phyloP scores from a whole-genome alignment of 2,888 invertebrate genomes.

The Drosophila vallismaia region DNA sequence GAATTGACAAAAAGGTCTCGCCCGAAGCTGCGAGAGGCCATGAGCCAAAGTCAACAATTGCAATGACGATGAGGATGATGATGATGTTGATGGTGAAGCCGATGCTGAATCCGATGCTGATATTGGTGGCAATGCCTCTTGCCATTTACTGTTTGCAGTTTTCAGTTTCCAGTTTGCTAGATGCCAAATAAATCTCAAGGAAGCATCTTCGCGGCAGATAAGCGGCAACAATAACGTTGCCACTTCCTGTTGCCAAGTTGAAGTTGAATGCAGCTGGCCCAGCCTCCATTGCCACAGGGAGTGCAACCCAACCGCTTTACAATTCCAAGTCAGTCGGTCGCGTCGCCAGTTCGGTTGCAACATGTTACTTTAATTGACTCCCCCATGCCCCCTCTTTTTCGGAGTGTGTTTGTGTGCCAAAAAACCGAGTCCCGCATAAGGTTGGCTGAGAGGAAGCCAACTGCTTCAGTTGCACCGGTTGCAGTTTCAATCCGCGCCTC shows the following conservation, averaged over 20 bases:
- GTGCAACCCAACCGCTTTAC: constrained; percentile 16
- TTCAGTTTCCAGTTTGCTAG: constrained; percentile 36
- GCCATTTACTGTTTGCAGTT: constrained; percentile 31
- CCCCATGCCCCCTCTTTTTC: constrained; percentile 37
- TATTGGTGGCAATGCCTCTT: constrained; percentile 32
- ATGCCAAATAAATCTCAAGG: constrained; percentile 82
- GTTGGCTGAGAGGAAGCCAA: constrained; percentile 67
- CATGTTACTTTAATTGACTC: constrained; percentile 74
- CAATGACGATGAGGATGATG: constrained; percentile 39
- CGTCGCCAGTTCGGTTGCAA: constrained; percentile 58
- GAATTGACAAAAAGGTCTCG: constrained; percentile 35
- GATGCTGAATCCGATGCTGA: constrained; percentile 11
- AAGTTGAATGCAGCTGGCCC: constrained; percentile 61
- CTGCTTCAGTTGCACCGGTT: constrained; percentile 50
- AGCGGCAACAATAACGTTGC: constrained; percentile 72
- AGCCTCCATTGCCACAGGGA: constrained; percentile 28
- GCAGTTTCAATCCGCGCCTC: constrained; percentile 43
- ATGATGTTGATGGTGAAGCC: not conserved
- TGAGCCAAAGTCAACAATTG: constrained; percentile 68
- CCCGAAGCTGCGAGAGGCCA: constrained; percentile 46
- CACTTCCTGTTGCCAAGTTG: constrained; percentile 74
- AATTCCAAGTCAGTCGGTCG: constrained; percentile 78
- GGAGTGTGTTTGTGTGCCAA: constrained; percentile 72
- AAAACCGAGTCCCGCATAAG: constrained; percentile 45
- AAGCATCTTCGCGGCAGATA: constrained; percentile 75